A percentile compares a stretch with the other conserved stretches of the same genome.
Evolutionary conservation across 2,888 invertebrate genomes (phyloP).

Genomic region (Trachelus stipa): DNA sequence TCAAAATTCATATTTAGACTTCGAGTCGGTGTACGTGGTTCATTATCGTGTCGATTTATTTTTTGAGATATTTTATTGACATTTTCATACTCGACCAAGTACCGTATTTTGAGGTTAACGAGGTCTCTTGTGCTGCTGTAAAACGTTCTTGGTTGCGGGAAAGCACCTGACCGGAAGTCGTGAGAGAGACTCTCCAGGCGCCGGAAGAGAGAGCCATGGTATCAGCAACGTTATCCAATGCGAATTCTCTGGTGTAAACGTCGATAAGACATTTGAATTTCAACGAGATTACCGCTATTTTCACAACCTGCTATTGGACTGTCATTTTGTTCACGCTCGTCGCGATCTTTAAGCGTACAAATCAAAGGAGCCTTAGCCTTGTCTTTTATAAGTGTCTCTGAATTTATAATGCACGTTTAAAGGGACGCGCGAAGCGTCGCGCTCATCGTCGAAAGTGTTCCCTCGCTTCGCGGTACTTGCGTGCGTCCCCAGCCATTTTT

Average conservation of each 20-base stretch:
- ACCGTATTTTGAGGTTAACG: neutral
- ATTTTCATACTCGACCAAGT: neutral
- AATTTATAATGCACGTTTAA: neutral
- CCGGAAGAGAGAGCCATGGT: neutral
- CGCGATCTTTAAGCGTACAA: neutral
- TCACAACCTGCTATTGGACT: neutral
- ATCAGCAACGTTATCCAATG: neutral
- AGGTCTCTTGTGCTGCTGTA: neutral
- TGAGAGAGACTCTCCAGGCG: neutral
- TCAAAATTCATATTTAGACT: neutral
- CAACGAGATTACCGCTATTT: neutral
- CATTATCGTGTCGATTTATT: neutral
- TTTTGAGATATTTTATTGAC: neutral
- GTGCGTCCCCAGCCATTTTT: neutral
- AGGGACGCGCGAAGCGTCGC: neutral
- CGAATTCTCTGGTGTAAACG: neutral
- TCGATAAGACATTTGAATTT: neutral
- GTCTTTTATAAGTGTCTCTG: neutral
- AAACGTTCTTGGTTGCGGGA: neutral
- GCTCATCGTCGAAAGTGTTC: neutral
- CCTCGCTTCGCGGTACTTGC: neutral
- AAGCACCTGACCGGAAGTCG: neutral
- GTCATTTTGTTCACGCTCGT: neutral
- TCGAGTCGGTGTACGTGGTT: too few species aligned
- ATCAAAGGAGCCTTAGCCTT: neutral